Evolutionary conservation across 2,888 invertebrate genomes (phyloP), one percentile per base, ranked within the genome.

Genomic region (Epistrophe grossulariae): DNA sequence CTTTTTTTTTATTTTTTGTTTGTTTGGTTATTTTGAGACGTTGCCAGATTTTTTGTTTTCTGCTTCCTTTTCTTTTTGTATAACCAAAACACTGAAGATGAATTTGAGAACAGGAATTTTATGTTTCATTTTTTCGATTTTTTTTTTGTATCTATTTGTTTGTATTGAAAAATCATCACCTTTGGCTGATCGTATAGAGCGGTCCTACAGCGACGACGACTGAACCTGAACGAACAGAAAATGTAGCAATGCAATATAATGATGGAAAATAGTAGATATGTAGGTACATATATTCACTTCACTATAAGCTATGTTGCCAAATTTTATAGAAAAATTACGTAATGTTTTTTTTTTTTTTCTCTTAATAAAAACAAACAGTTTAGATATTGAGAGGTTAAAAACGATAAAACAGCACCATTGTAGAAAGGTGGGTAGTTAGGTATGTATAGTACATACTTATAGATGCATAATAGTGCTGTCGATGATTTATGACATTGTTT

Each of bases 401-500:
- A 60, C 38, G 7, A 19, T 24, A 59, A 40, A 40, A 62, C 15
- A 62, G 24, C 11, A 11, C 17, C 3, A 38, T 31, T 57, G 31
- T 60, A 38, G 0, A 0, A 35, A n/a, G 9, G 24, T 55, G 28
- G 24, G 11, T 78, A 10, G 4, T 13, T n/a, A n/a, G n/a, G n/a
- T n/a, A n/a, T n/a, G n/a, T n/a, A n/a, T n/a, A n/a, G 1, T 38
- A 35, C 6, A 11, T 38, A 38, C 38, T 3, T n/a, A 48, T 24
- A 52, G 9, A 55, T 84, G 84, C 66, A n/a, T 35, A 35, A 35
- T 35, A 35, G 35, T 35, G 79, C 28, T 71, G 45, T 68, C 50
- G 66, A 81, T 85, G 82, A 85, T 85, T 85, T 85, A 85, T 85
- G 60, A 73, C 72, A 78, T 82, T 85, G 84, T 85, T 85, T 85